phyloP scores from a whole-genome alignment of 2,113 vertebrate genomes.

The Ceyx melanurus region DNA sequence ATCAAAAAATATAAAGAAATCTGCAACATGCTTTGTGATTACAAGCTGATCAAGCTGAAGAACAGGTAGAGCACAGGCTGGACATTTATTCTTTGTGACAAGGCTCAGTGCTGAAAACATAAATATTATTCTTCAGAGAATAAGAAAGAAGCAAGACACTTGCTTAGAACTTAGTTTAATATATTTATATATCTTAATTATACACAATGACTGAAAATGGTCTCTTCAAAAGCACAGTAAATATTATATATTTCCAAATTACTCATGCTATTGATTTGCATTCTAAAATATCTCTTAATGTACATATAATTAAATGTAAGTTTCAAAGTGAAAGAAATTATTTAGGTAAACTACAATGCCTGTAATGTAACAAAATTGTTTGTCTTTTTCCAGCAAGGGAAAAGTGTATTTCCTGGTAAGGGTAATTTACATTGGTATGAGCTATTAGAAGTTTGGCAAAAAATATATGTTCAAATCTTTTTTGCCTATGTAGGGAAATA shows the following conservation, averaged over 20 bases:
- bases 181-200: constrained; percentile 23
- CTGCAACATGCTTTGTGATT: constrained; percentile 44
- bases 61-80: constrained; percentile 58
- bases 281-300: neutral
- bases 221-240: neutral
- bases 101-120: constrained; percentile 27
- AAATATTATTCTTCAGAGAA: constrained; percentile 37
- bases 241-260: neutral
- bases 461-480: neutral
- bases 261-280: neutral
- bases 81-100: constrained; percentile 30
- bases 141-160: neutral
- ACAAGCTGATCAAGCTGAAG: constrained; percentile 50
- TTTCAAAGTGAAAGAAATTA: neutral
- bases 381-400: neutral
- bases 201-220: constrained; percentile 53
- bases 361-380: neutral
- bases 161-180: constrained; percentile 35
- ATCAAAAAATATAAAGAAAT: constrained; percentile 47
- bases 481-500: neutral
- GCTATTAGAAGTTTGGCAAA: neutral
- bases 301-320: neutral
- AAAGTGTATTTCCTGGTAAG: neutral
- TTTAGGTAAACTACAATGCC: neutral
- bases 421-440: neutral